A percentile compares a stretch with the other conserved stretches of the same genome.
Conservation (phyloP, 2,888 invertebrate genomes). For the Myopa tessellatipennis region DNA sequence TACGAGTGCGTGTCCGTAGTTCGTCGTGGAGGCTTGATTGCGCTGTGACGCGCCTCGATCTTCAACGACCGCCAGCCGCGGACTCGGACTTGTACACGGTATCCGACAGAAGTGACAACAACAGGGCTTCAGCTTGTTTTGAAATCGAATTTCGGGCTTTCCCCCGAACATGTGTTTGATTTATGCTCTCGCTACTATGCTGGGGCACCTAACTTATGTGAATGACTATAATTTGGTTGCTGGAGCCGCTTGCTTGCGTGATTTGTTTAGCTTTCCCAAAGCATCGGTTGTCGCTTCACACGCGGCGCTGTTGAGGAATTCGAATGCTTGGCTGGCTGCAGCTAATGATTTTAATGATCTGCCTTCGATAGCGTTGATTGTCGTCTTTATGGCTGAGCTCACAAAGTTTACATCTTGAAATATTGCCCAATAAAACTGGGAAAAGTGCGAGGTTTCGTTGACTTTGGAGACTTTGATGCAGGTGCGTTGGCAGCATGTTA, state of each 20-base stretch:
- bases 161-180: background rate
- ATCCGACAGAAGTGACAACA: constrained; percentile 20
- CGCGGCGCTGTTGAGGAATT: background rate
- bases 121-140: background rate
- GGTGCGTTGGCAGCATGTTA: too few relatives aligned
- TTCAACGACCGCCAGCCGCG: background rate
- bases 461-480: too few relatives aligned
- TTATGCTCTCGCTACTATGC: background rate
- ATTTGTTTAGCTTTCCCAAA: background rate
- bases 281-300: background rate
- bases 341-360: background rate
- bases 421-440: background rate
- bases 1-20: constrained; percentile 16
- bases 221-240: background rate
- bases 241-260: background rate
- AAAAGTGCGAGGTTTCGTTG: background rate
- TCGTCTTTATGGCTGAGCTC: background rate
- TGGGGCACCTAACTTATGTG: background rate
- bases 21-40: background rate
- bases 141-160: constrained; percentile 4
- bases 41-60: constrained; percentile 7
- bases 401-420: background rate
- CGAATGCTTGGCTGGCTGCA: background rate
- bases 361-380: background rate
- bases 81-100: background rate